phyloP scores from a whole-genome alignment of 2,888 invertebrate genomes.

The Lamellibrachia satsuma region DNA sequence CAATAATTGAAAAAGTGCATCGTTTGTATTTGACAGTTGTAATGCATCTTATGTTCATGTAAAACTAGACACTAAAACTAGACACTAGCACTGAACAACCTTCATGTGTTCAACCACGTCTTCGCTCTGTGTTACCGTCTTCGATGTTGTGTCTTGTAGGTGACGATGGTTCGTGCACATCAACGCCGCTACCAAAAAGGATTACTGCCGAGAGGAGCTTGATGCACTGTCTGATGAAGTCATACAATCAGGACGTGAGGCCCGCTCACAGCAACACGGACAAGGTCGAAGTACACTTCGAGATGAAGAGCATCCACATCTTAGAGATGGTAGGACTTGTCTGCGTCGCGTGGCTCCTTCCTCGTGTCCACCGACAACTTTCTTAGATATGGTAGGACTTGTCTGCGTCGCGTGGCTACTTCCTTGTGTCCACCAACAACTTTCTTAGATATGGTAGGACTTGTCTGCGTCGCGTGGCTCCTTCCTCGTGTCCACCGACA shows the following conservation, averaged over 20 bases:
- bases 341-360: background rate
- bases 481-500: too few relatives aligned
- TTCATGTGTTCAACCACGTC: background rate
- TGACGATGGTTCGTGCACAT: background rate
- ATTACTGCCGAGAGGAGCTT: constrained; percentile 26
- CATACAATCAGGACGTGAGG: constrained; percentile 32
- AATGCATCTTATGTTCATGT: too few relatives aligned
- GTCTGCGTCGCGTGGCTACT: too few relatives aligned
- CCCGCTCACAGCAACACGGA: constrained; percentile 14
- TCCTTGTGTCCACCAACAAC: too few relatives aligned
- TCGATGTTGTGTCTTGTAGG: background rate
- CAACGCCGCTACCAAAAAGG: background rate
- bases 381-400: too few relatives aligned
- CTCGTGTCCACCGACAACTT: too few relatives aligned
- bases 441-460: too few relatives aligned
- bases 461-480: too few relatives aligned
- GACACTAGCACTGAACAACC: too few relatives aligned
- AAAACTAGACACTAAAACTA: too few relatives aligned
- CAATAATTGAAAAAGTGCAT: too few relatives aligned
- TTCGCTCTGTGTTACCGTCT: background rate
- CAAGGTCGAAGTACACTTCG: constrained; percentile 23
- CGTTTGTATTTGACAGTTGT: too few relatives aligned
- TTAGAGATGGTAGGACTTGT: constrained; percentile 25
- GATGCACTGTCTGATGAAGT: constrained; percentile 28
- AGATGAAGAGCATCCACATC: constrained; percentile 24